These are phyloP conservation scores for Brachionus rotundiformis DNA, from an alignment of 1,140 invertebrate species.

Conservation along the genomic window DNA sequence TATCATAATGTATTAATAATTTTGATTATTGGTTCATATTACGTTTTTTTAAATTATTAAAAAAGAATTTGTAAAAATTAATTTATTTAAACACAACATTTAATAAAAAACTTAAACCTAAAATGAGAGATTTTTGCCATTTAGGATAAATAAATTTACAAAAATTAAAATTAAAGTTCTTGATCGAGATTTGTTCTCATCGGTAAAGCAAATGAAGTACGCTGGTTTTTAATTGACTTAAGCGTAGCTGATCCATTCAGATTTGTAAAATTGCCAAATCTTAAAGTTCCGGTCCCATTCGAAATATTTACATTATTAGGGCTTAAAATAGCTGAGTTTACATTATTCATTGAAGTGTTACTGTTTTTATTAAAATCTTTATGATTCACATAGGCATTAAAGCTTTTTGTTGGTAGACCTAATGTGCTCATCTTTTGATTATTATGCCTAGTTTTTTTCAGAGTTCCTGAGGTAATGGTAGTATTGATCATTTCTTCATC, in stretches of 20 bases:
- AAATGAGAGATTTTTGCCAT: too few species aligned
- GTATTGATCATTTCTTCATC: slow-evolving; percentile 31
- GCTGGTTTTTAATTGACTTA: slow-evolving; percentile 20
- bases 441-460: slow-evolving; percentile 5
- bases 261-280: slow-evolving; percentile 25
- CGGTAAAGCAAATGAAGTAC: slow-evolving; percentile 41
- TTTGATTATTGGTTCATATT: too few species aligned
- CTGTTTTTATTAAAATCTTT: slow-evolving; percentile 42
- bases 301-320: background rate
- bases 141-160: background rate
- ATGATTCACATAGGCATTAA: slow-evolving; percentile 40
- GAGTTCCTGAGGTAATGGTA: slow-evolving; percentile 10
- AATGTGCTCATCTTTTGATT: slow-evolving; percentile 1
- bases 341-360: background rate
- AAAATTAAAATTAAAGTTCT: slow-evolving; percentile 5
- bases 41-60: too few species aligned
- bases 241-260: slow-evolving; percentile 12
- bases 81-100: background rate
- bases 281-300: background rate
- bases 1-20: too few species aligned
- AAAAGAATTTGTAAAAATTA: background rate
- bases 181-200: slow-evolving; percentile 46
- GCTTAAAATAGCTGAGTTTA: background rate
- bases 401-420: slow-evolving; percentile 34
- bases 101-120: background rate